phyloP scores from a whole-genome alignment of 92 coral and sea anemone species.

The Porites cylindrica region DNA sequence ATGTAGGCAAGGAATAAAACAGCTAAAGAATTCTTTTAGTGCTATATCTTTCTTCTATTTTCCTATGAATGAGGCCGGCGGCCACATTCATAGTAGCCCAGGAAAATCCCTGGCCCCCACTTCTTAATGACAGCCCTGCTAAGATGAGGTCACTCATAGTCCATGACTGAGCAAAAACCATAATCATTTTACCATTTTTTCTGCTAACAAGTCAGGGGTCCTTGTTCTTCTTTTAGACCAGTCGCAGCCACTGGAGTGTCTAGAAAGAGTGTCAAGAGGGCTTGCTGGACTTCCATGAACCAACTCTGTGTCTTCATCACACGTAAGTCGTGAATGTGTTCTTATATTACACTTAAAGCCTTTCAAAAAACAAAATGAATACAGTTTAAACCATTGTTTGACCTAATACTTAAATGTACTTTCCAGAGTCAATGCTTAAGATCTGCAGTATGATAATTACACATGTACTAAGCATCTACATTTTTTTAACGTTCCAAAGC shows the following conservation, averaged over 20 bases:
- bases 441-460: no score
- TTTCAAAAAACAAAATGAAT: background rate
- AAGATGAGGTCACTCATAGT: background rate
- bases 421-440: background rate
- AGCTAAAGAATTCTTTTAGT: no score
- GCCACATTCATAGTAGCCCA: no score
- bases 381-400: background rate
- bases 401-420: no score
- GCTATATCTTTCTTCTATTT: no score
- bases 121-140: no score
- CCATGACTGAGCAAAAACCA: background rate
- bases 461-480: no score
- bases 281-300: background rate
- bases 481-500: no score
- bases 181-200: slow-evolving; percentile 28
- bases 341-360: background rate
- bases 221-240: slow-evolving; percentile 1
- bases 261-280: slow-evolving; percentile 23
- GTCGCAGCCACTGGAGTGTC: background rate
- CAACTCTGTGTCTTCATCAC: slow-evolving; percentile 2
- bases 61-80: no score
- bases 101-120: no score
- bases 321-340: slow-evolving; percentile 1
- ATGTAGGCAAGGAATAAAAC: no score
- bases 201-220: slow-evolving; percentile 60